These are phyloP conservation scores for Drosophila littoralis DNA, from an alignment of 1,140 invertebrate species.

Conservation along the genomic window DNA sequence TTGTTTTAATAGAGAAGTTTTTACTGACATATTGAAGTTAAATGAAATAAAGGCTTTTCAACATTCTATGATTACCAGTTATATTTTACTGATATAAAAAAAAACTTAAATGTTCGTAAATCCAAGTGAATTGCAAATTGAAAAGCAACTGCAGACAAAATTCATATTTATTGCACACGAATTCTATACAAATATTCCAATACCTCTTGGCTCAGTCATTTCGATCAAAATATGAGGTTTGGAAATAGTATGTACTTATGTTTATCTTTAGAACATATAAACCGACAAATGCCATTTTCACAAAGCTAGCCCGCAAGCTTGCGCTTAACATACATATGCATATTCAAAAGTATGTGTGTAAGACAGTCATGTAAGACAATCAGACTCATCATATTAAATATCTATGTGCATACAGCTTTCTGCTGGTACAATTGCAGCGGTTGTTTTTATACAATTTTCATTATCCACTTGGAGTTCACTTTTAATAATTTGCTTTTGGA, in stretches of 20 bases:
- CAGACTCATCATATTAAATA: not conserved
- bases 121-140: not conserved
- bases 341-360: not conserved
- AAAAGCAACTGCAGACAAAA: not conserved
- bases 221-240: conserved; percentile 18
- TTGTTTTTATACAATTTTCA: conserved; percentile 29
- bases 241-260: conserved; percentile 14
- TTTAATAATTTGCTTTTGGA: conserved; percentile 39
- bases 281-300: conserved; percentile 1
- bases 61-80: no score
- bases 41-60: not conserved
- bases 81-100: no score
- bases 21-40: not conserved
- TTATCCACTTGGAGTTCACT: conserved; percentile 37
- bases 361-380: not conserved
- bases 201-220: conserved; percentile 5
- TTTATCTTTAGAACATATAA: conserved; percentile 16
- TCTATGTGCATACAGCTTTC: not conserved
- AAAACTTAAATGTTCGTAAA: not conserved
- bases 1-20: not conserved
- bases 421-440: not conserved
- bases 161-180: conserved; percentile 7
- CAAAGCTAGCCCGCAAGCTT: not conserved
- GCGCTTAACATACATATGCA: not conserved
- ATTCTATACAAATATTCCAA: conserved; percentile 26